Base-by-base conservation (phyloP, 1,140 invertebrate species). In the Sminthurinus signatus region DNA sequence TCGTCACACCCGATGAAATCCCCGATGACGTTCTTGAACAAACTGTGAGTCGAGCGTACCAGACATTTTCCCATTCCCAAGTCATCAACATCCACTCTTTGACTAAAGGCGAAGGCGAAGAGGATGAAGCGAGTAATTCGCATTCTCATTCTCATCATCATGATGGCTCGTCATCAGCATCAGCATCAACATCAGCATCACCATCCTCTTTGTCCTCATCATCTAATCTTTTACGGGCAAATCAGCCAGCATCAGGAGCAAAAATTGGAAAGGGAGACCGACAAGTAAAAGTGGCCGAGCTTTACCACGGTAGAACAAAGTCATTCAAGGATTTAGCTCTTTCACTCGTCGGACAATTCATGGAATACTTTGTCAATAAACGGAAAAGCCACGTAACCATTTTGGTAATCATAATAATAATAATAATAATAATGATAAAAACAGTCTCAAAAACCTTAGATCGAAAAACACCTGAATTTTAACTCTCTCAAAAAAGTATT, bases 301-400 rank as follows among this genome's bases (percentile, higher is more conserved):
- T 81, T 23, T 81, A 77, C 64, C 79, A 81, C 71, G 80, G 80
- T 5, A 69, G 67, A 32, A 80, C 80, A 0, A 72, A 78, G 68
- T 76, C 79, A 8, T 81, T 81, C 71, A 81, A 81, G 68, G 80
- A 81, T 62, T 68, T 80, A 4, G 76, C 78, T 15, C 58, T 81
- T 59, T 73, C 72, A 14, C 75, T 78, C 61, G 69, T 80, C 4
- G 79, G 75, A 12, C 73, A 76, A 57, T 73, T 81, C 5, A 68
- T 80, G 27, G 65, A 79, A 42, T 75, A 78, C 58, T 81, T 78
- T 66, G 72, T 79, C 15, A 68, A 67, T n/a, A 77, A 75, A 58
- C 62, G 69, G 39, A 72, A 76, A 48, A 73, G 73, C 31, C 77
- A 79, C 61, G 44, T 59, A 10, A 68, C 58, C 60, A 74, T 31